Percentiles rank a stretch among this genome's conserved stretches.
These are phyloP conservation scores for Oryzias sinensis DNA, from an alignment of 2,797 vertebrate species.

Conservation along the genomic window DNA sequence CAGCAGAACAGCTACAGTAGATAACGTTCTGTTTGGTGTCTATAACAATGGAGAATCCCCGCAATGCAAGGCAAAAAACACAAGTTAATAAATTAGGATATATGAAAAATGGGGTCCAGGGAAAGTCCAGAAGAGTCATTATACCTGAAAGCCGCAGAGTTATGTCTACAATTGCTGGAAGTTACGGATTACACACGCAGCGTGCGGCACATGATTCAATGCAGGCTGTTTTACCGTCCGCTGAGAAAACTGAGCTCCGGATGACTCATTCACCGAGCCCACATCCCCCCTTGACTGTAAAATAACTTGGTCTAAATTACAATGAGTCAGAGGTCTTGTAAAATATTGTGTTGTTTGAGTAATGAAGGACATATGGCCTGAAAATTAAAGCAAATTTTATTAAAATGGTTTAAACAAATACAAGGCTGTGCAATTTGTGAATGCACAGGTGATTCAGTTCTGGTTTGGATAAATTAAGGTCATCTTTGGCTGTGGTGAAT, in stretches of 20 bases:
- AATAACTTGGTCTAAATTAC: slow-evolving; percentile 54
- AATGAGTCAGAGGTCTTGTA: slow-evolving; percentile 48
- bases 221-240: slow-evolving; percentile 34
- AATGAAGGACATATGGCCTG: slow-evolving; percentile 55
- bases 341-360: slow-evolving; percentile 52
- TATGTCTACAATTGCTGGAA: slow-evolving; percentile 21
- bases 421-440: too few relatives aligned
- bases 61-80: too few relatives aligned
- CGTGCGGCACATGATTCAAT: slow-evolving; percentile 27
- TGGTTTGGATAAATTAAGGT: too few relatives aligned
- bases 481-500: too few relatives aligned
- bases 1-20: too few relatives aligned
- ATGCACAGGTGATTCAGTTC: too few relatives aligned
- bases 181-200: slow-evolving; percentile 13
- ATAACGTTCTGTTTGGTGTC: too few relatives aligned
- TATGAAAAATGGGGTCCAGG: neutral
- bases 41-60: too few relatives aligned
- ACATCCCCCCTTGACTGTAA: slow-evolving; percentile 53
- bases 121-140: neutral
- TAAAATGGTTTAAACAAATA: slow-evolving; percentile 29
- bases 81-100: too few relatives aligned
- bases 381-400: slow-evolving; percentile 25
- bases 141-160: slow-evolving; percentile 24
- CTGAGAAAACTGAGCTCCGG: slow-evolving; percentile 37
- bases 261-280: slow-evolving; percentile 61